Percentiles rank a stretch among this genome's conserved stretches.
Evolutionary conservation across 2,113 vertebrate genomes (phyloP).

Genomic region (Macquaria ambigua): DNA sequence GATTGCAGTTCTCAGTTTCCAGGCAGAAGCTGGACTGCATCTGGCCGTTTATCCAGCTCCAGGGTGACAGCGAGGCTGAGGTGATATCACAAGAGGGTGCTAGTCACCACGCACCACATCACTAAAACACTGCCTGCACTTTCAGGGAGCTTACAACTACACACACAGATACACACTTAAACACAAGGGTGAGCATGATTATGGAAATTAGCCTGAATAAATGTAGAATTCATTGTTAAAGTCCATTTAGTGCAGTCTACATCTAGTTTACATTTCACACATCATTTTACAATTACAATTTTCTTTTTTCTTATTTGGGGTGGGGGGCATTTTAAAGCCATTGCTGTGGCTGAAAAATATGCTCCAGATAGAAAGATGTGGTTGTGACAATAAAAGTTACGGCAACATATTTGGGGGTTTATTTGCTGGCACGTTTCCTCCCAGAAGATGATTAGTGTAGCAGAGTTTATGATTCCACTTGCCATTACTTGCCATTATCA

Average conservation of each 20-base stretch:
- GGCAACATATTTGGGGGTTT: neutral
- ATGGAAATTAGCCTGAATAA: neutral
- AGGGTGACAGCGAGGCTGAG: constrained; percentile 54
- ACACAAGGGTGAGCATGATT: neutral
- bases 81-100: constrained; percentile 69
- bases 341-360: too few species aligned
- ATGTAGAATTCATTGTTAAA: neutral
- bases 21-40: constrained; percentile 52
- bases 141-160: neutral
- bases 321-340: too few species aligned
- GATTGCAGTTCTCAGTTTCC: constrained; percentile 44
- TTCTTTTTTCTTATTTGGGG: too few species aligned
- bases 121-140: neutral
- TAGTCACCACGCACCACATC: constrained; percentile 15
- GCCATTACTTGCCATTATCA: too few species aligned
- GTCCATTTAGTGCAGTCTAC: neutral
- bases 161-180: constrained; percentile 3
- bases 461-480: too few species aligned
- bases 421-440: too few species aligned
- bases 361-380: too few species aligned
- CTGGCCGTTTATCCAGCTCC: constrained; percentile 37
- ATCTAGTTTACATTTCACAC: neutral
- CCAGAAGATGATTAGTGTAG: too few species aligned
- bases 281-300: neutral
- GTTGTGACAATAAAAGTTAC: too few species aligned